Conservation (phyloP, 2,113 vertebrate genomes). For the Podarcis cretensis region DNA sequence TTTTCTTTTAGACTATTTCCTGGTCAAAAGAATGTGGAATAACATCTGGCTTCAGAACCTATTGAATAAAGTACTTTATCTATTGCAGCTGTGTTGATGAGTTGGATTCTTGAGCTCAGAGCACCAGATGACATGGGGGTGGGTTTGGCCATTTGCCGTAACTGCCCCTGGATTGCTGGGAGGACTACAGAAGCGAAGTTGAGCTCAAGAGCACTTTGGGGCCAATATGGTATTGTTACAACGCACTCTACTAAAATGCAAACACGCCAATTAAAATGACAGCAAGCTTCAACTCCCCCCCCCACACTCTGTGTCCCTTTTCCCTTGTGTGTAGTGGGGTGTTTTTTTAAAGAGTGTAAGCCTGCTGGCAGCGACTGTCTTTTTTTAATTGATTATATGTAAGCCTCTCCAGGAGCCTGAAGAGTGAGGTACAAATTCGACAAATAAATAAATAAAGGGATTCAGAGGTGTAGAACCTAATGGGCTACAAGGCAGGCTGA, state of each 20-base stretch:
- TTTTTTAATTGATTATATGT: too few relatives aligned
- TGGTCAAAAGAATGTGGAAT: slow-evolving; percentile 71
- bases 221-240: slow-evolving; percentile 55
- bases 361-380: neutral
- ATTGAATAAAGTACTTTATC: slow-evolving; percentile 73
- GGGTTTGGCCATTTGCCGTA: slow-evolving; percentile 44
- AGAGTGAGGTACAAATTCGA: too few relatives aligned
- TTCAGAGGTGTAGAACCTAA: slow-evolving; percentile 29
- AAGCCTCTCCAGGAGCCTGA: too few relatives aligned
- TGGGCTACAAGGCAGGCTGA: neutral
- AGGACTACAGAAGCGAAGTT: slow-evolving; percentile 38
- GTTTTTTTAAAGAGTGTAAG: too few relatives aligned
- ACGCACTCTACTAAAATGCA: slow-evolving; percentile 49
- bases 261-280: slow-evolving; percentile 41
- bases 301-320: too few relatives aligned
- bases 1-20: slow-evolving; percentile 66
- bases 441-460: neutral
- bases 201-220: slow-evolving; percentile 50
- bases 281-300: slow-evolving; percentile 13
- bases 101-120: slow-evolving; percentile 64
- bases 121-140: slow-evolving; percentile 64
- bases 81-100: slow-evolving; percentile 73
- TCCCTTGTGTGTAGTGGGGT: too few relatives aligned
- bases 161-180: slow-evolving; percentile 50
- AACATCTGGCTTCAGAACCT: slow-evolving; percentile 69